Evolutionary conservation across 2,888 invertebrate genomes (phyloP).

Genomic region (Rhagonycha lutea): DNA sequence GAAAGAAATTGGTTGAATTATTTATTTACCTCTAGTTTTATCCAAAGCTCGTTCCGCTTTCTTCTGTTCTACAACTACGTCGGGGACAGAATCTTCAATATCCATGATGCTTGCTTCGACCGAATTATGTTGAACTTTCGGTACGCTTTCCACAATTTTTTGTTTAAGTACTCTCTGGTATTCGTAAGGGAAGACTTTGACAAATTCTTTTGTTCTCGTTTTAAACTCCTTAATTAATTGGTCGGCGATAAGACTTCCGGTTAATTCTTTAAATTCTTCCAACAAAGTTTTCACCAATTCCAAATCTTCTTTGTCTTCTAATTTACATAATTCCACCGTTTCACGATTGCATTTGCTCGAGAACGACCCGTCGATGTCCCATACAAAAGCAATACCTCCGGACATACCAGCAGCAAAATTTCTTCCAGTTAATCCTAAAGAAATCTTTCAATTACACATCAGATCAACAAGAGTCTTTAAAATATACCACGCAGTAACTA

Average conservation of each 20-base stretch:
- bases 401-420: constrained; percentile 99
- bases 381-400: constrained; percentile 89
- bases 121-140: constrained; percentile 34
- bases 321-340: constrained; percentile 87
- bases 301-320: constrained; percentile 80
- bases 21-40: constrained; percentile 65
- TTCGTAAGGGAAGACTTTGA: constrained; percentile 96
- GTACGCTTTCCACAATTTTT: constrained; percentile 54
- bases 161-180: constrained; percentile 87
- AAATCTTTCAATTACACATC: neutral
- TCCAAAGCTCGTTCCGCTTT: constrained; percentile 81
- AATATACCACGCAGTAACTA: constrained; percentile 3
- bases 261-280: constrained; percentile 83
- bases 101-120: constrained; percentile 61
- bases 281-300: constrained; percentile 75
- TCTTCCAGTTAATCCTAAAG: constrained; percentile 83
- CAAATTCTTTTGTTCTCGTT: constrained; percentile 76
- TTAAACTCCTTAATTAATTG: constrained; percentile 79
- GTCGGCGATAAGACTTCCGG: constrained; percentile 79
- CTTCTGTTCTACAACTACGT: constrained; percentile 76
- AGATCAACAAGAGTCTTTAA: neutral
- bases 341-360: constrained; percentile 90
- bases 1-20: constrained; percentile 1
- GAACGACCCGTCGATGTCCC: constrained; percentile 86
- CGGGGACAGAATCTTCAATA: constrained; percentile 87